phyloP scores from a whole-genome alignment of 2,888 invertebrate species.

The Pocota personata region DNA sequence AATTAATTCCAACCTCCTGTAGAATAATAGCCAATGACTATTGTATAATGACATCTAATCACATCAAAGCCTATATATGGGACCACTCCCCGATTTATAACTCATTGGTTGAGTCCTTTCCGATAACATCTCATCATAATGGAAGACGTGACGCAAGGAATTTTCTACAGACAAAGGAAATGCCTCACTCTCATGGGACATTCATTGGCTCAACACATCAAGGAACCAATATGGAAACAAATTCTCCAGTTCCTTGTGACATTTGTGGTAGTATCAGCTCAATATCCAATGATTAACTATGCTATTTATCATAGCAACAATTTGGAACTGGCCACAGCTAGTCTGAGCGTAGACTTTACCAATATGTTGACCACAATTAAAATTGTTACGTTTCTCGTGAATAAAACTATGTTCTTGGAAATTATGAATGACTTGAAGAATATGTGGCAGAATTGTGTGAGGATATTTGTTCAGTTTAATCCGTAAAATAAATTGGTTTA shows the following conservation, averaged over 20 bases:
- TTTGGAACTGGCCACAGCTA: constrained; percentile 78
- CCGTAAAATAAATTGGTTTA: neutral
- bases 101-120: neutral
- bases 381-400: constrained; percentile 78
- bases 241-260: constrained; percentile 45
- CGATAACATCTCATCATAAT: neutral
- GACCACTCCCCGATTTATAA: neutral
- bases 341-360: constrained; percentile 79
- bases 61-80: constrained; percentile 6
- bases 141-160: constrained; percentile 12
- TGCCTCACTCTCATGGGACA: constrained; percentile 45
- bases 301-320: constrained; percentile 77
- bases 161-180: constrained; percentile 39
- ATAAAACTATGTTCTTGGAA: constrained; percentile 77
- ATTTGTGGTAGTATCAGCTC: constrained; percentile 78
- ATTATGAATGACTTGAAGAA: constrained; percentile 77
- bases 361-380: constrained; percentile 79
- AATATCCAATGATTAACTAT: constrained; percentile 79
- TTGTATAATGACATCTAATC: neutral
- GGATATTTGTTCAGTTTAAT: neutral
- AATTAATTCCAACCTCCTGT: constrained; percentile 8
- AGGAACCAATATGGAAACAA: constrained; percentile 22
- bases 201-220: constrained; percentile 14
- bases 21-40: neutral
- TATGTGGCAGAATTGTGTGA: constrained; percentile 77